These are phyloP conservation scores for Drosophila subsilvestris DNA, from an alignment of 2,888 invertebrate genomes.

Conservation along the genomic window DNA sequence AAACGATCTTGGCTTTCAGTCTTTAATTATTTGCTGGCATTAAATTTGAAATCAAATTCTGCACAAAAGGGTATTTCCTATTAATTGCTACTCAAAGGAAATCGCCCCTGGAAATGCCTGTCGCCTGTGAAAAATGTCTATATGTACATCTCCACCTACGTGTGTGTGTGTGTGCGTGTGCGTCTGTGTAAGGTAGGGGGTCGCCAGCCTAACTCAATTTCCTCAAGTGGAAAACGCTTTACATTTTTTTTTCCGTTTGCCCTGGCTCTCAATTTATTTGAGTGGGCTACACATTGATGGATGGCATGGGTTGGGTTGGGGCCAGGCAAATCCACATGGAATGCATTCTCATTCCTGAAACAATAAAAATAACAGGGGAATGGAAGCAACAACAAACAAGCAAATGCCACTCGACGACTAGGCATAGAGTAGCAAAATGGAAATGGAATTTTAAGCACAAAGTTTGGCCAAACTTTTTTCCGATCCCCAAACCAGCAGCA, in stretches of 20 bases:
- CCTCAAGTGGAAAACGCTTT: constrained; percentile 33
- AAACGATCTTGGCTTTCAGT: too few relatives aligned
- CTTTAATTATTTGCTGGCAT: too few relatives aligned
- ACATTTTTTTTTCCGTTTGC: constrained; percentile 38
- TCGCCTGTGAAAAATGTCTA: constrained; percentile 9
- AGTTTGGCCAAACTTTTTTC: constrained; percentile 39
- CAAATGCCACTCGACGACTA: constrained; percentile 41
- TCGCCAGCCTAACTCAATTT: constrained; percentile 22
- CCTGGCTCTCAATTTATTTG: constrained; percentile 21
- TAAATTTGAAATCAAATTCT: too few relatives aligned
- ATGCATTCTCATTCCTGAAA: constrained; percentile 22
- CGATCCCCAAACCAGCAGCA: background rate
- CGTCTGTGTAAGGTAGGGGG: too few relatives aligned
- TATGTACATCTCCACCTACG: background rate
- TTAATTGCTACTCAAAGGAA: constrained; percentile 12
- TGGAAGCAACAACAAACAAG: constrained; percentile 6
- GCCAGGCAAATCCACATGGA: background rate
- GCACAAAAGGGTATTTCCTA: background rate
- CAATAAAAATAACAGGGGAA: background rate
- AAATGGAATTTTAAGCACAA: constrained; percentile 49
- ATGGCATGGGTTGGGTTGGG: background rate
- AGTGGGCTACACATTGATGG: constrained; percentile 20
- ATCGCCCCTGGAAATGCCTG: background rate
- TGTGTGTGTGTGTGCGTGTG: background rate
- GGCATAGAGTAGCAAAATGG: constrained; percentile 45